Conservation (phyloP, 2,797 vertebrate genomes). For the Phataginus tetradactyla region DNA sequence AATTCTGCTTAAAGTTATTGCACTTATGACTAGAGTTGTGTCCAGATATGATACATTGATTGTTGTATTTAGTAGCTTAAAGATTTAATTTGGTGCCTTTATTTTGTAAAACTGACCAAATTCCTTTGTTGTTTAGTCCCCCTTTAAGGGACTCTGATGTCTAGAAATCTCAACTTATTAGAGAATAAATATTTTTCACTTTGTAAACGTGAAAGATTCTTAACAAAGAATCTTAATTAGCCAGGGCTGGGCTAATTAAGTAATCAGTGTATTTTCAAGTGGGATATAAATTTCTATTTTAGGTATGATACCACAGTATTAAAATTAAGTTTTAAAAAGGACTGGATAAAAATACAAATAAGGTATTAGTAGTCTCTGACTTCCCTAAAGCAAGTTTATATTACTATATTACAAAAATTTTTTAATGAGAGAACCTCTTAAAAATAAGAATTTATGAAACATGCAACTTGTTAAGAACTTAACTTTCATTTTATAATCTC, state of each 20-base stretch:
- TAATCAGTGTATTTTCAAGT: constrained; percentile 18
- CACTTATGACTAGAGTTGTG: background rate
- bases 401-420: background rate
- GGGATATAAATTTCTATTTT: constrained; percentile 12
- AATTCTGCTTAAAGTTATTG: background rate
- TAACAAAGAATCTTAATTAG: background rate
- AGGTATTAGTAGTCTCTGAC: background rate
- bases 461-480: background rate
- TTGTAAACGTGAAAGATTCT: constrained; percentile 34
- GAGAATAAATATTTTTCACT: constrained; percentile 26
- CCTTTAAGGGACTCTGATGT: background rate
- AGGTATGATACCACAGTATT: background rate
- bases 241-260: background rate
- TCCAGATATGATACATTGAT: background rate
- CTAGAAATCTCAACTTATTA: constrained; percentile 1
- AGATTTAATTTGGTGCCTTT: constrained; percentile 26
- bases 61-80: background rate
- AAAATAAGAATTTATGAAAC: background rate
- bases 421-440: background rate
- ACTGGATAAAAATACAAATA: constrained; percentile 33
- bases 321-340: constrained; percentile 10
- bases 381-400: constrained; percentile 11
- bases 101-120: background rate
- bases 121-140: background rate
- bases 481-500: background rate